Conservation (phyloP, 2,113 vertebrate genomes). For the Ariopsis seemanni region DNA sequence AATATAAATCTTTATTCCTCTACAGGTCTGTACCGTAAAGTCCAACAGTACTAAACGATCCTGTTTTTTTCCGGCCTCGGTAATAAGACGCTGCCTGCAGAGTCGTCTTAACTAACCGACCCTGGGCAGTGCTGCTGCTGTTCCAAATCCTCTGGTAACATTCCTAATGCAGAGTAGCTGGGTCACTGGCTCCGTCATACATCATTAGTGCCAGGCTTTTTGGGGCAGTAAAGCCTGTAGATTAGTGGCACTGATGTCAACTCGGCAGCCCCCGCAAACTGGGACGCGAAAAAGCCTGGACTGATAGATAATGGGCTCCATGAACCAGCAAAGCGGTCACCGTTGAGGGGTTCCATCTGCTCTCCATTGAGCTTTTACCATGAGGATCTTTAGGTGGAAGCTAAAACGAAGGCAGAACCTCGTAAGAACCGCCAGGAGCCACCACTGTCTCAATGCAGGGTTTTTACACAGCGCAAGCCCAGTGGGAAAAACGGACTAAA, state of each 20-base stretch:
- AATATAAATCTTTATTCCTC: background rate
- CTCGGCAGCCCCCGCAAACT: conserved; percentile 5
- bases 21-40: background rate
- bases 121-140: background rate
- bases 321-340: conserved; percentile 21
- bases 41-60: background rate
- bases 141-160: conserved; percentile 15
- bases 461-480: background rate
- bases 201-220: conserved; percentile 51
- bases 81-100: background rate
- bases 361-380: background rate
- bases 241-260: conserved; percentile 46
- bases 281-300: background rate
- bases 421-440: background rate
- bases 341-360: background rate
- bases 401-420: background rate
- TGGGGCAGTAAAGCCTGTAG: conserved; percentile 48
- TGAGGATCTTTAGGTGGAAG: conserved; percentile 1
- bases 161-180: conserved; percentile 13
- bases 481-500: background rate
- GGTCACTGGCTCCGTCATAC: conserved; percentile 16
- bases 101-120: background rate
- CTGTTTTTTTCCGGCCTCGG: background rate
- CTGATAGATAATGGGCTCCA: conserved; percentile 15
- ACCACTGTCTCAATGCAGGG: background rate